Base-by-base conservation (phyloP, 2,888 invertebrate genomes). In the Matsumyia berberina region DNA sequence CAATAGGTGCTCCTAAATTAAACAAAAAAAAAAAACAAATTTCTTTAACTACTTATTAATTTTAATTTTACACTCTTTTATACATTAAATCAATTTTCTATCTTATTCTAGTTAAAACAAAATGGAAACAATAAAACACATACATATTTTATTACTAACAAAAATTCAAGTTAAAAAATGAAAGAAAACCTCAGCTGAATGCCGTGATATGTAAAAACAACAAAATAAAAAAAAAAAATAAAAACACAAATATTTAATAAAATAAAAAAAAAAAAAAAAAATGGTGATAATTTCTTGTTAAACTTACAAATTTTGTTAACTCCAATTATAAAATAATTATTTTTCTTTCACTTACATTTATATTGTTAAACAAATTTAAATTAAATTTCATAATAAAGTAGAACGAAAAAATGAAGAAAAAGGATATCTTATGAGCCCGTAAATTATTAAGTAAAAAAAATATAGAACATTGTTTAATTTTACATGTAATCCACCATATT, bases 141-240 rank as follows among this genome's bases (percentile, higher is more conserved):
- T n/a, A 64, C 58, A 58, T 7, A 42, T 72, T 77, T 77, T 72
- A 39, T 72, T 66, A 42, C 51, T 76, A 77, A 81, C 39, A 70
- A 57, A 86, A 57, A 79, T 60, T 80, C 37, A 70, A 73, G 39
- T 46, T 37, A 51, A 86, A 53, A 77, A 57, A 87, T 51, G 15
- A 85, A 88, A 88, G 87, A 87, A 88, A 89, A 90, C 90, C 90
- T 90, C 90, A 90, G 90, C 90, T 90, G 88, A 90, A 90, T 89
- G 89, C 90, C 89, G 90, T 90, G 90, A 90, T 90, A 90, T 90
- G 89, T 89, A 89, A 89, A 89, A 60, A 73, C 53, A 76, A 74
- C 5, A 49, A 67, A 51, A 64, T 12, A 67, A 64, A 19, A 8
- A 74, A 31, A 33, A 55, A n/a, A 42, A 33, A 31, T 35, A 55